These are phyloP conservation scores for Camponotus floridanus DNA, from an alignment of 1,140 invertebrate species.

Conservation along the genomic window DNA sequence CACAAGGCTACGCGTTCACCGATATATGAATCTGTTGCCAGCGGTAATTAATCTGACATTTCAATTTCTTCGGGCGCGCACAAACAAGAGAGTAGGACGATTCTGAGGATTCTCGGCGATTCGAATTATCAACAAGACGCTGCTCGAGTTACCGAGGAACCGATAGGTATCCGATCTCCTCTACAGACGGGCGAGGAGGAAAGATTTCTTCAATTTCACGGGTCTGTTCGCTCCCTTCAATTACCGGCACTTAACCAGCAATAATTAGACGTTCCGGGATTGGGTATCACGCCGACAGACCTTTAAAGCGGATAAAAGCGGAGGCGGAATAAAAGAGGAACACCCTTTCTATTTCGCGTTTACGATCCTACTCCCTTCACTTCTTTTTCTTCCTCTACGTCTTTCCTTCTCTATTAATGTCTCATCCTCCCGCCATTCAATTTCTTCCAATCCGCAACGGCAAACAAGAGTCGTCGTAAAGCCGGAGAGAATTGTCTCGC, in stretches of 20 bases:
- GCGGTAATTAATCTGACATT: conserved; percentile 70
- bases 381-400: not conserved
- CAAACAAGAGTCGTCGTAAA: conserved; percentile 68
- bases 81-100: not conserved
- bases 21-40: not conserved
- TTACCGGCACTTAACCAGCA: conserved; percentile 83
- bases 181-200: conserved; percentile 38
- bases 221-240: conserved; percentile 81
- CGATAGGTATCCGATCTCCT: conserved; percentile 75
- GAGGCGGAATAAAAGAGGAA: conserved; percentile 69
- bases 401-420: conserved; percentile 39
- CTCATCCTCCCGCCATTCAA: conserved; percentile 31
- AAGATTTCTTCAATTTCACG: conserved; percentile 83
- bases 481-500: conserved; percentile 39
- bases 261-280: conserved; percentile 82
- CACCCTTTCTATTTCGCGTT: conserved; percentile 60
- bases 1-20: not conserved
- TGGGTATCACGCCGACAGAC: conserved; percentile 78
- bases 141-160: conserved; percentile 65
- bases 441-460: conserved; percentile 60
- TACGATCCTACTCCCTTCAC: conserved; percentile 21
- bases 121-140: conserved; percentile 69
- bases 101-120: conserved; percentile 61
- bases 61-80: conserved; percentile 63
- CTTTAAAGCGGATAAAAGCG: conserved; percentile 79